These are phyloP conservation scores for Symphodus melops DNA, from an alignment of 2,113 vertebrate species.

Conservation along the genomic window DNA sequence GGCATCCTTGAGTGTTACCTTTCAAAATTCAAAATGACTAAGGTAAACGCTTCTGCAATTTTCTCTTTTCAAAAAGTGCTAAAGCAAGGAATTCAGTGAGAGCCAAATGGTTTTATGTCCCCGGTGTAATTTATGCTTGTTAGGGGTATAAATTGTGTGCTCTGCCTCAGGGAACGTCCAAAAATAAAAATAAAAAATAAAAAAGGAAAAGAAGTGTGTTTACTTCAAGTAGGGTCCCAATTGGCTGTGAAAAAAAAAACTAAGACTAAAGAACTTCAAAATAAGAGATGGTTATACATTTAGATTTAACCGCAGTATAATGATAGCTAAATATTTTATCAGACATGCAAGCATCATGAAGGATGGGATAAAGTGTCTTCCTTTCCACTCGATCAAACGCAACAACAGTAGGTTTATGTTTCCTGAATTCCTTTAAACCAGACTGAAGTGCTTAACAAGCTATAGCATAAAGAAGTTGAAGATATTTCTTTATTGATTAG, in stretches of 20 bases:
- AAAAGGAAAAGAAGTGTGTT: conserved; percentile 34
- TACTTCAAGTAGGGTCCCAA: conserved; percentile 36
- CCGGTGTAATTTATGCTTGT: conserved; percentile 48
- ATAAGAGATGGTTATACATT: background rate
- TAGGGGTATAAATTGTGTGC: conserved; percentile 46
- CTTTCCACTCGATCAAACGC: background rate
- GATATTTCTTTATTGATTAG: too few relatives aligned
- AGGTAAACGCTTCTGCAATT: conserved; percentile 34
- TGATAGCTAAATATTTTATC: background rate
- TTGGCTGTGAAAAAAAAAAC: conserved; percentile 27
- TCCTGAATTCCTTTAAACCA: background rate
- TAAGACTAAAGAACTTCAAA: conserved; percentile 19
- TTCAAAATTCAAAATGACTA: conserved; percentile 42
- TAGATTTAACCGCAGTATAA: conserved; percentile 20
- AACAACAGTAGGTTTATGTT: background rate
- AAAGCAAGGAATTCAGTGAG: conserved; percentile 45
- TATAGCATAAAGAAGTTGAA: too few relatives aligned
- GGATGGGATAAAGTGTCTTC: background rate
- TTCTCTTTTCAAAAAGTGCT: conserved; percentile 45
- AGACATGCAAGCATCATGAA: background rate
- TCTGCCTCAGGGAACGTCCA: conserved; percentile 15
- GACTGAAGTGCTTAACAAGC: background rate
- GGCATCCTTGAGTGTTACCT: conserved; percentile 38
- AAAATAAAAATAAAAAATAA: conserved; percentile 13
- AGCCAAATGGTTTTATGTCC: conserved; percentile 45